A percentile compares a stretch with the other conserved stretches of the same genome.
These are phyloP conservation scores for Araneus ventricosus DNA, from an alignment of 1,140 invertebrate genomes.

Conservation along the genomic window DNA sequence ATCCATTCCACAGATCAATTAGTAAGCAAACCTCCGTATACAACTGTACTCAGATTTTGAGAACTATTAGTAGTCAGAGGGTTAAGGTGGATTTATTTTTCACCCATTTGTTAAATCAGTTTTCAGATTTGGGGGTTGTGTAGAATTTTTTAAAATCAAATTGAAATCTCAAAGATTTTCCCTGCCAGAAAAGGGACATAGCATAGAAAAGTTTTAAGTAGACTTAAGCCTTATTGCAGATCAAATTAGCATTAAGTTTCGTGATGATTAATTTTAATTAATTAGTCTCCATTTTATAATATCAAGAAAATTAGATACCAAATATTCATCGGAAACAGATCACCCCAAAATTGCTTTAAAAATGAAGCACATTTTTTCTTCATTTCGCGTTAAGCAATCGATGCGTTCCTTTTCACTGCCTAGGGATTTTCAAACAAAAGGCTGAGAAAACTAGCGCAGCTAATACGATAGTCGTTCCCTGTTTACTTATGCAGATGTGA, in stretches of 20 bases:
- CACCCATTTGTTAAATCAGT: too few species aligned
- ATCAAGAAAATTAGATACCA: background rate
- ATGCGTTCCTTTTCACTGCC: background rate
- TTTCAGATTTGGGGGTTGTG: too few species aligned
- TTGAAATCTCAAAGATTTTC: too few species aligned
- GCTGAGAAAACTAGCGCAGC: background rate
- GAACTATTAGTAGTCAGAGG: too few species aligned
- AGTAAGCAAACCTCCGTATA: too few species aligned
- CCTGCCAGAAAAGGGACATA: too few species aligned
- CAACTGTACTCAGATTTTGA: too few species aligned
- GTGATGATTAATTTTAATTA: background rate
- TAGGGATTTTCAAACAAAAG: conserved; percentile 34
- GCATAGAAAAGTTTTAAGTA: background rate
- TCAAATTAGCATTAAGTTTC: background rate
- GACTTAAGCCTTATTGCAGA: background rate
- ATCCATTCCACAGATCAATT: too few species aligned
- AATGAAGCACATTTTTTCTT: background rate
- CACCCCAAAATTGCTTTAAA: background rate
- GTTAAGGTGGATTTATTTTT: too few species aligned
- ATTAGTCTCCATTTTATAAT: background rate
- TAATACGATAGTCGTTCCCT: conserved; percentile 3
- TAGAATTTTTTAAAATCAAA: too few species aligned
- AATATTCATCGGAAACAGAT: background rate
- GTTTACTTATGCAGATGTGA: conserved; percentile 31
- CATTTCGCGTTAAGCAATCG: background rate